Evolutionary conservation across 1,140 invertebrate species (phyloP).

Genomic region (Argopecten irradians): DNA sequence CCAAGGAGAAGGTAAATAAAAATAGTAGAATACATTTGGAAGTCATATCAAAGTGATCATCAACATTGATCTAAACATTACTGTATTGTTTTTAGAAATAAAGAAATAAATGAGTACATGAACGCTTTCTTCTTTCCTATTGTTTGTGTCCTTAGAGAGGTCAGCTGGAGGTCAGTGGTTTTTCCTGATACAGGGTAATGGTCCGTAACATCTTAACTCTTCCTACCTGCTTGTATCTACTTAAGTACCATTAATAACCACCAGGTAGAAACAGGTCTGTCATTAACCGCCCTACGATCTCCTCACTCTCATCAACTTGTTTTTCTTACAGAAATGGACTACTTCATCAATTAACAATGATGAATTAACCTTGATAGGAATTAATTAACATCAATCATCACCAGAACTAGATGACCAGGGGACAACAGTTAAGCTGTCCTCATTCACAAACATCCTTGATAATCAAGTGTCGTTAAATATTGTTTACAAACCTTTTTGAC

Average conservation of each 20-base stretch:
- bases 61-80: no score
- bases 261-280: no score
- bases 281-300: neutral
- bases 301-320: neutral
- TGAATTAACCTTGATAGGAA: neutral
- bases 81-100: no score
- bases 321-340: neutral
- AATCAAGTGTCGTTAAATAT: neutral
- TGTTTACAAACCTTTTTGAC: neutral
- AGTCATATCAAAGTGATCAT: no score
- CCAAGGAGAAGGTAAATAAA: no score
- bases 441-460: neutral
- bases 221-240: neutral
- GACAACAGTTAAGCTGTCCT: no score
- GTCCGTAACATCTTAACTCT: neutral
- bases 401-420: no score
- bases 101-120: no score
- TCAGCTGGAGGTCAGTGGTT: neutral
- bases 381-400: neutral
- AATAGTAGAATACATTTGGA: no score
- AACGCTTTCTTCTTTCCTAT: neutral
- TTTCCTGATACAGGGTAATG: neutral
- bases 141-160: neutral
- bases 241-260: neutral
- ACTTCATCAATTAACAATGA: neutral